phyloP scores from a whole-genome alignment of 2,113 vertebrate species.

The Corythaixoides concolor region DNA sequence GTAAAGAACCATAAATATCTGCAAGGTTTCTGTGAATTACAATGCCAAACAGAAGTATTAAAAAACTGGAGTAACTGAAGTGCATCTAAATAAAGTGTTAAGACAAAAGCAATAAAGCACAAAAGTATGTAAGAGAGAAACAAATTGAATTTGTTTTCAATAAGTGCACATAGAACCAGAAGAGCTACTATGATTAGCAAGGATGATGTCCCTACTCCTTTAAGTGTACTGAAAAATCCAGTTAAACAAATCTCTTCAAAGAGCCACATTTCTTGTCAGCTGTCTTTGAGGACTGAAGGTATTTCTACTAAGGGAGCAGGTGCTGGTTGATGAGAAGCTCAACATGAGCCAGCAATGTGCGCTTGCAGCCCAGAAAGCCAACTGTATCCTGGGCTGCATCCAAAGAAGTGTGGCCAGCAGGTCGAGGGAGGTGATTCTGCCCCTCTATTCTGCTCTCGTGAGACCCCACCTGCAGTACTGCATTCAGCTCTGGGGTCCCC shows the following conservation, averaged over 20 bases:
- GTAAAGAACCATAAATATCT: not conserved
- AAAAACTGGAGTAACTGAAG: not conserved
- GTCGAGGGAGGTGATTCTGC: too few species aligned
- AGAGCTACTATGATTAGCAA: not conserved
- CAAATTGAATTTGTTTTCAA: not conserved
- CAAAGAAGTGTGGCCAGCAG: too few species aligned
- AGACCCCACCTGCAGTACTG: too few species aligned
- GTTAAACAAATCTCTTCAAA: not conserved
- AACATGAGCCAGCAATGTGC: too few species aligned
- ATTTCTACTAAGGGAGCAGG: not conserved
- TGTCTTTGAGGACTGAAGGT: not conserved
- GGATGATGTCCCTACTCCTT: not conserved
- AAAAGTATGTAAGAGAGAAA: not conserved
- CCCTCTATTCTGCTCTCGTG: too few species aligned
- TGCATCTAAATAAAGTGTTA: not conserved
- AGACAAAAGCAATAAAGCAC: not conserved
- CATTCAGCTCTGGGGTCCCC: too few species aligned
- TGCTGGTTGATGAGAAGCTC: too few species aligned
- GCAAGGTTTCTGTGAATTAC: not conserved
- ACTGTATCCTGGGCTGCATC: too few species aligned
- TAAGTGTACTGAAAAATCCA: not conserved
- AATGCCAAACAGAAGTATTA: not conserved
- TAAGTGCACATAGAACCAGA: not conserved
- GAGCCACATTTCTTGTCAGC: not conserved
- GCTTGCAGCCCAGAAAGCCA: too few species aligned